These are phyloP conservation scores for Sebastes taczanowskii DNA, from an alignment of 2,797 vertebrate genomes.

Conservation along the genomic window DNA sequence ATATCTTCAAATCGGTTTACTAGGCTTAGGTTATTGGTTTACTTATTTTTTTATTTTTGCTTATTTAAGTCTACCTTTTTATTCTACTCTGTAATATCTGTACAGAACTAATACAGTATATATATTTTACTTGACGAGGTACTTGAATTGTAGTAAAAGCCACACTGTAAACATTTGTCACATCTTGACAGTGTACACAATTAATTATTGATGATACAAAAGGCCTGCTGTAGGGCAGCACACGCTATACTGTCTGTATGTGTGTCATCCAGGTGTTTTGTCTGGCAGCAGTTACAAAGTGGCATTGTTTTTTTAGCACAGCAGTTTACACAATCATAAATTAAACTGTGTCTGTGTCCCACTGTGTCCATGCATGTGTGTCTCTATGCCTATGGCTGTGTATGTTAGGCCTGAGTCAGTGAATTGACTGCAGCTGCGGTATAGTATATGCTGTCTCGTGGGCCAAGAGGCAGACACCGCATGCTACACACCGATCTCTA, in stretches of 20 bases:
- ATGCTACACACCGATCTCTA: not conserved
- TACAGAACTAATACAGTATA: not conserved
- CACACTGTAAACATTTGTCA: not conserved
- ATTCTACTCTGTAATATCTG: not conserved
- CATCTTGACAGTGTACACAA: slow-evolving; percentile 1
- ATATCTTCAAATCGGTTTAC: not conserved
- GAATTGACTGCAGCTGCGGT: not conserved
- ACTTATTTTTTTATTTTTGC: not conserved
- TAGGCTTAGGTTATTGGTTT: not conserved
- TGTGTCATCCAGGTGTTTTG: slow-evolving; percentile 45
- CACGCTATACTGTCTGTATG: not conserved
- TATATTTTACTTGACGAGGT: not conserved
- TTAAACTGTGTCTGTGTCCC: not conserved
- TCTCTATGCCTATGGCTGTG: slow-evolving; percentile 5
- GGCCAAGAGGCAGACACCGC: not conserved
- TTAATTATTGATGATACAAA: slow-evolving; percentile 15
- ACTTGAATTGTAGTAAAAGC: not conserved
- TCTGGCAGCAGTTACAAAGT: slow-evolving; percentile 30
- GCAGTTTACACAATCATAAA: not conserved
- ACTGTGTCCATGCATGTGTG: not conserved
- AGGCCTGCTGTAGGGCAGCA: not conserved
- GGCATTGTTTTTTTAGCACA: slow-evolving; percentile 8
- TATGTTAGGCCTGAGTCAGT: slow-evolving; percentile 19
- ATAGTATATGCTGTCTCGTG: not conserved
- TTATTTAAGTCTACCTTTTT: not conserved